Evolutionary conservation across 1,140 invertebrate genomes (phyloP).

Genomic region (Cotesia chilonis): DNA sequence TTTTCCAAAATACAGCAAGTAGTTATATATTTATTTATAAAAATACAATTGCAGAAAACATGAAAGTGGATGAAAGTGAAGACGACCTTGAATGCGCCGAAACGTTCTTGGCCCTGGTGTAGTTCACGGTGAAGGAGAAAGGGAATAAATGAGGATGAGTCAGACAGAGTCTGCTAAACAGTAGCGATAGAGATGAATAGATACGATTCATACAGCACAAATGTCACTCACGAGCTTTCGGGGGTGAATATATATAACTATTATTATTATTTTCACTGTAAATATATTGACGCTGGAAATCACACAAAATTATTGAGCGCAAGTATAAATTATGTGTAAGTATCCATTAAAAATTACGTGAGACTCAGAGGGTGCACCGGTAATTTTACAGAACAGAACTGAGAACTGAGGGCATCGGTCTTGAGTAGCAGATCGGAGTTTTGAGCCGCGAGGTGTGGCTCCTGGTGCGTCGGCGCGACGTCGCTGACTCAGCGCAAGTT

Average conservation of each 20-base stretch:
- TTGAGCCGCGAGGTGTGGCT: conserved; percentile 27
- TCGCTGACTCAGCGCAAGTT: not conserved
- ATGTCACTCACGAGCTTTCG: too few species aligned
- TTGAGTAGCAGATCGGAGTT: too few species aligned
- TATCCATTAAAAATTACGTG: too few species aligned
- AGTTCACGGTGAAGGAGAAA: not conserved
- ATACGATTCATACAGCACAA: too few species aligned
- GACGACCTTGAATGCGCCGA: conserved; percentile 3
- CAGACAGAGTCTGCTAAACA: not conserved
- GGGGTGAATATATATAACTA: too few species aligned
- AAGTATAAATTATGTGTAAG: too few species aligned
- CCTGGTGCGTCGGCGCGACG: conserved; percentile 14
- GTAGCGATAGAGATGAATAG: too few species aligned
- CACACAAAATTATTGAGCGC: too few species aligned
- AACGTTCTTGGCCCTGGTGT: not conserved
- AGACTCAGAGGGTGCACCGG: not conserved
- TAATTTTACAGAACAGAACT: not conserved
- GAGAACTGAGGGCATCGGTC: conserved; percentile 16
- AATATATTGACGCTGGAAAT: too few species aligned
- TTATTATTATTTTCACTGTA: too few species aligned
- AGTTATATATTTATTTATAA: too few species aligned
- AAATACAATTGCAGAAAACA: not conserved
- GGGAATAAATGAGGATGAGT: not conserved
- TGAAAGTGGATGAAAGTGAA: conserved; percentile 13
- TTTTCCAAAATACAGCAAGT: too few species aligned